Base-by-base conservation (phyloP, 2,797 vertebrate species). In the Malacoraja senta region DNA sequence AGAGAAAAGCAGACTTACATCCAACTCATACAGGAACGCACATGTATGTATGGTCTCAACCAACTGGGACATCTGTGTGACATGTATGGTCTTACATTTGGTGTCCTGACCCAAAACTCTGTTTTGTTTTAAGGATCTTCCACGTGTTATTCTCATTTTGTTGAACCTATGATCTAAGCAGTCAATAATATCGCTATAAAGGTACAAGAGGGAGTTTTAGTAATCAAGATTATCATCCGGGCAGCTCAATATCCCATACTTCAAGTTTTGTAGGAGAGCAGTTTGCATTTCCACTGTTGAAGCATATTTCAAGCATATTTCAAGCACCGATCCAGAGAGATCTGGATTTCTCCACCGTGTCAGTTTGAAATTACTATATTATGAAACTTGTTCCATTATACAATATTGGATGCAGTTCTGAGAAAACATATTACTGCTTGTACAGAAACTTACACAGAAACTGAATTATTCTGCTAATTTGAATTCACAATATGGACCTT, bases 21-120 rank as follows among this genome's bases (percentile, higher is more conserved):
- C 65, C 35, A 35, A 91, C 65, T 44, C 90, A 92, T 76, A 76
- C 90, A 92, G 71, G 63, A 76, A 76, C 68, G 44, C 90, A 91
- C 68, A 91, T 19, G 88, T 44, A 72, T 21, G 15, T 91, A 71
- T 12, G 1, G 21, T 53, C 24, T 74, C 21, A 29, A 53, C 26
- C 71, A 74, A 29, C 21, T 53, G 29, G 24, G 10, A 38, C 24
- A 76, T 44, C 24, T 13, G 44, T 29, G 8, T n/a, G 24, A 35
- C 13, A 76, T 76, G 90, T 35, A 71, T 76, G 35, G 38, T 92
- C 68, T 92, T 17, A 53, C 38, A 29, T 53, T 8, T 92, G 38
- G 24, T 92, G 68, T 68, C 35, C 65, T 91, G 90, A 76, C 15
- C 65, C 65, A 92, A 13, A 7, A 29, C 90, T 13, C 44, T 44